Evolutionary conservation across 2,113 vertebrate species (phyloP), one percentile per base, ranked within the genome.

Genomic region (Carettochelys insculpta): DNA sequence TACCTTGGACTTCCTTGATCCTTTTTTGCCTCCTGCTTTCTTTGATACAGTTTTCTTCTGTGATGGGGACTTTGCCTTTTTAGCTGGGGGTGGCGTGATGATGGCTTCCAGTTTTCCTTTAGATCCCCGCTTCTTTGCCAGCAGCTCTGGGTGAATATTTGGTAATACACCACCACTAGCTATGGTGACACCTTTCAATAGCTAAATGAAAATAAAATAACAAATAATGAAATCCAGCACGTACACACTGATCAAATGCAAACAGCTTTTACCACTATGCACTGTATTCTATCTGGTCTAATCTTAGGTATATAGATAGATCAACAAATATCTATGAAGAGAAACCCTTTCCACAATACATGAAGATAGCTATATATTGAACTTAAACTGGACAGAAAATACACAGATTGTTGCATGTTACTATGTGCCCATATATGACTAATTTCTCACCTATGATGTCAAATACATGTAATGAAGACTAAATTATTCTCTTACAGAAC

Each of bases 121-220:
- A 75, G 98, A 98, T 45, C 99, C 99, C 22, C 99, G 96, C 97
- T 99, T 99, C 98, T 99, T 99, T 19, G 99, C 98, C 96, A 99
- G 90, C 90, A 99, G 97, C 96, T 99, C 99, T 24, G 99, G 99
- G 54, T 99, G 99, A 95, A 99, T 99, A 96, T 99, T 99, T 91
- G 99, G 99, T 94, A 99, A 96, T 88, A 99, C 99, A 68, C 99
- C 99, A 3, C 99, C 99, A 13, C 99, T 99, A 88, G 99, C 99
- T 76, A 99, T 99, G 94, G 99, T 99, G 94, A 99, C 99, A 12
- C 99, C 99, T 97, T 99, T 99, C 92, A 99, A 98, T 92, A 99
- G 95, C 99, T 99, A 95, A 75, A 91, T 88, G 82, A 77, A 85
- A 92, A 89, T 25, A 43, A 81, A 90, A 20, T 10, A 85, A 24